Base-by-base conservation (phyloP, 2,113 vertebrate genomes). In the Castor canadensis region DNA sequence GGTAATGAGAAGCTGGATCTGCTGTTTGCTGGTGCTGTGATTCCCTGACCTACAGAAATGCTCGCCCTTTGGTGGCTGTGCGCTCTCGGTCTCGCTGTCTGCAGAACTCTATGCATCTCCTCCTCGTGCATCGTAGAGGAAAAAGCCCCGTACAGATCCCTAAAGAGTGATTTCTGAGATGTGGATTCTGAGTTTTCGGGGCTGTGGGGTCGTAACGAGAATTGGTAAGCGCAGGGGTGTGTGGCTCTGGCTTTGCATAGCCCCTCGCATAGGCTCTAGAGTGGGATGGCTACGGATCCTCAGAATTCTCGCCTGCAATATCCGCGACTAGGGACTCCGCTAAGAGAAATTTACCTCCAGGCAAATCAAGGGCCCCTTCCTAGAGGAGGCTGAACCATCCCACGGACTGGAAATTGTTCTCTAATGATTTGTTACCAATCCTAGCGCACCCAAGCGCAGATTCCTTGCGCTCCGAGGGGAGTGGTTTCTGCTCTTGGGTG, bases 211-310 rank as follows among this genome's bases (percentile, higher is more conserved):
- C 40, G 28, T 56, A 75, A 60, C 2, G 54, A 77, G n/a, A 60
- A 30, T 12, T 32, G 4, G 13, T 54, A 40, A 19, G 67, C 40
- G 35, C 24, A 2, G 4, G 32, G 56, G 32, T 60, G 64, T 5
- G 9, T 5, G 4, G 26, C 3, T 26, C 80, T 8, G 16, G 54
- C 47, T 47, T 16, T 43, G 3, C 24, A 30, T 19, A 87, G 13
- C 22, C 32, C 19, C n/a, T 69, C 1, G 2, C 1, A 0, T n/a
- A 15, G 19, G n/a, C 13, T 40, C 17, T 1, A 28, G 32, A 0
- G 2, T 69, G 0, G 4, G 40, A n/a, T 47, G 0, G 0, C 66
- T 73, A 24, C 9, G n/a, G 13, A 45, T 91, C 10, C 40, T n/a
- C 0, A 0, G 32, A 71, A 66, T 73, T 43, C 13, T 30, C 0